These are phyloP conservation scores for Tachina grossa DNA, from an alignment of 2,888 invertebrate genomes.

Conservation along the genomic window DNA sequence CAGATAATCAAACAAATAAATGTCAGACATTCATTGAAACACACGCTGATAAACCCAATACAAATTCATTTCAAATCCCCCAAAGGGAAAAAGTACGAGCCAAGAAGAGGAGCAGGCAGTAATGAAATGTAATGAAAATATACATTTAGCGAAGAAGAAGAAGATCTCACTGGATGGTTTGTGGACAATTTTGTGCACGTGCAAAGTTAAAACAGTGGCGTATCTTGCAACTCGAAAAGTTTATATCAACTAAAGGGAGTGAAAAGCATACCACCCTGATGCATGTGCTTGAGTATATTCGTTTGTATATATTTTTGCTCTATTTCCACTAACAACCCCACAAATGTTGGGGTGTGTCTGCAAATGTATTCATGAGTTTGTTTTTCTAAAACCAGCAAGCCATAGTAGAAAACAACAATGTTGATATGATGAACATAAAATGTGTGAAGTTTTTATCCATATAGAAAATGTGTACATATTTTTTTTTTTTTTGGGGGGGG, in stretches of 20 bases:
- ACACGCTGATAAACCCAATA: conserved; percentile 31
- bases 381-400: conserved; percentile 61
- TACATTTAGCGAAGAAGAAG: conserved; percentile 17
- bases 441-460: conserved; percentile 33
- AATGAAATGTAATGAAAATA: conserved; percentile 58
- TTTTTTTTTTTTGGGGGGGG: background rate
- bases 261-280: conserved; percentile 28
- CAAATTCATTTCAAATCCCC: conserved; percentile 47
- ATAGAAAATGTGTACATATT: background rate
- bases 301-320: conserved; percentile 69
- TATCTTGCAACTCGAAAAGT: background rate
- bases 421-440: conserved; percentile 52
- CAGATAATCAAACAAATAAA: conserved; percentile 59
- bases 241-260: background rate
- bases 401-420: conserved; percentile 38
- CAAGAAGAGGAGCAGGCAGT: conserved; percentile 5
- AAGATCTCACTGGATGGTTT: conserved; percentile 56
- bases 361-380: conserved; percentile 81
- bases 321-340: conserved; percentile 77
- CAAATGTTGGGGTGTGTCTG: conserved; percentile 80
- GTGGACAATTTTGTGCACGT: conserved; percentile 71
- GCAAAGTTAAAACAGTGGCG: conserved; percentile 77
- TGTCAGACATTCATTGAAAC: conserved; percentile 43
- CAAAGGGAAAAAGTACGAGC: conserved; percentile 34
- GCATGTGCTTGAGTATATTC: background rate